Evolutionary conservation across 1,140 invertebrate species (phyloP).

Genomic region (Sweltsa coloradensis): DNA sequence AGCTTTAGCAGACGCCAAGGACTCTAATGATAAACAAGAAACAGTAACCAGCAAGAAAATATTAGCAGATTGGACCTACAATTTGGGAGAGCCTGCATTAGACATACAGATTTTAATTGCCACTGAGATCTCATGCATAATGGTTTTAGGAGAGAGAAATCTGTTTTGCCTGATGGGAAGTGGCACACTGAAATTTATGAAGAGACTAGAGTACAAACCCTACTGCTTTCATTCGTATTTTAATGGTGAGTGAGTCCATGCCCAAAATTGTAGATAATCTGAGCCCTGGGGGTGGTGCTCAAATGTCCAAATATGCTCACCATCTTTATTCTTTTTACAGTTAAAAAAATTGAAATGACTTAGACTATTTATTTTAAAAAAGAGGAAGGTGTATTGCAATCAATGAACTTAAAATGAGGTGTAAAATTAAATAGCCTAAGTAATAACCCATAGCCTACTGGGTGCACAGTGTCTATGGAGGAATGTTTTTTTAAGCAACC

Average conservation of each 20-base stretch:
- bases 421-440: too few species aligned
- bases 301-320: too few species aligned
- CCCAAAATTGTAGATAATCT: too few species aligned
- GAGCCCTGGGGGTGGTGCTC: too few species aligned
- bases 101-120: slow-evolving; percentile 44
- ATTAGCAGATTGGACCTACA: slow-evolving; percentile 60
- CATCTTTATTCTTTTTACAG: too few species aligned
- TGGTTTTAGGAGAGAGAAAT: slow-evolving; percentile 59
- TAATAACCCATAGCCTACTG: too few species aligned
- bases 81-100: slow-evolving; percentile 60
- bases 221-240: slow-evolving; percentile 33
- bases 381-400: too few species aligned
- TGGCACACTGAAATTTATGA: slow-evolving; percentile 60
- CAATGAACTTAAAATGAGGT: too few species aligned
- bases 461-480: too few species aligned
- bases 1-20: slow-evolving; percentile 40
- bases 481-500: too few species aligned
- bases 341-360: too few species aligned
- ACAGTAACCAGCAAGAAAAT: slow-evolving; percentile 36
- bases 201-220: slow-evolving; percentile 68
- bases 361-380: too few species aligned
- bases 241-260: slow-evolving; percentile 4
- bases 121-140: slow-evolving; percentile 40
- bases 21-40: slow-evolving; percentile 35
- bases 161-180: slow-evolving; percentile 64